Evolutionary conservation across 2,113 vertebrate species (phyloP).

Genomic region (Romanogobio albipinnatus): DNA sequence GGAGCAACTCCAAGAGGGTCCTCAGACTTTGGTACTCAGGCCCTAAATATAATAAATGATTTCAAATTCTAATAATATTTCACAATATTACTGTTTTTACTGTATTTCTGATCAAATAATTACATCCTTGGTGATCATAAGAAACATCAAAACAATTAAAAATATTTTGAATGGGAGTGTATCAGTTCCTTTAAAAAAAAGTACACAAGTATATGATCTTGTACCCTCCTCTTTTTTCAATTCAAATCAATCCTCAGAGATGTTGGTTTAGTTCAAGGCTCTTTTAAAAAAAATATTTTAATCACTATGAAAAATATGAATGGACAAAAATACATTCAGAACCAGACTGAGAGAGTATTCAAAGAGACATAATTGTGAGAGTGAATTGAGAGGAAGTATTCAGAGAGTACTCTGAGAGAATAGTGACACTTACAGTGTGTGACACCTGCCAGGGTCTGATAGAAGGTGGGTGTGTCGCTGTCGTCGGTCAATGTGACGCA

Average conservation of each 20-base stretch:
- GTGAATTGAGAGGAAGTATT: not conserved
- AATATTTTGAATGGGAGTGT: not conserved
- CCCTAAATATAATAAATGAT: not conserved
- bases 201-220: not conserved
- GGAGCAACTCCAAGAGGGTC: too few species aligned
- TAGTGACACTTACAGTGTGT: conserved; percentile 89
- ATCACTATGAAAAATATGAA: not conserved
- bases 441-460: conserved; percentile 97
- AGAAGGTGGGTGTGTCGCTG: conserved; percentile 98
- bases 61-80: not conserved
- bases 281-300: not conserved
- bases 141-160: not conserved
- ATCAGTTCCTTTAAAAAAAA: not conserved
- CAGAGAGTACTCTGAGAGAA: not conserved
- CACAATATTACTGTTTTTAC: not conserved
- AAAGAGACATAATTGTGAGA: not conserved
- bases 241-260: not conserved
- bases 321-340: not conserved
- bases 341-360: not conserved
- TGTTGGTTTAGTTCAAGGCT: not conserved
- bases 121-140: not conserved
- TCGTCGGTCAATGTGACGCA: conserved; percentile 97
- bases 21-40: too few species aligned
- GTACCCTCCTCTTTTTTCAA: not conserved
- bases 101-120: not conserved